These are phyloP conservation scores for Parnassius glacialis DNA, from an alignment of 2,888 invertebrate genomes.

Conservation along the genomic window DNA sequence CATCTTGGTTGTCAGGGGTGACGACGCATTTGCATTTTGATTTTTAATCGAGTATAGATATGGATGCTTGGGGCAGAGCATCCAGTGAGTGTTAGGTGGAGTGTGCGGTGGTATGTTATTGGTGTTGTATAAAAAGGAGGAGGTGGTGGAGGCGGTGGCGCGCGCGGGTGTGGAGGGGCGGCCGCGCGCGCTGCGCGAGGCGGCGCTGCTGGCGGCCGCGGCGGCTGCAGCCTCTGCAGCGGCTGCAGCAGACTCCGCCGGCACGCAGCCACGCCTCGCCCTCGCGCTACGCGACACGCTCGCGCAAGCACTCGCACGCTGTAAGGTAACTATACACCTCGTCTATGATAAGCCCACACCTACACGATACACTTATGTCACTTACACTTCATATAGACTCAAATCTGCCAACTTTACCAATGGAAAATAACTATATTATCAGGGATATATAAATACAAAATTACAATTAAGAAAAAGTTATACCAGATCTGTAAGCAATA, in stretches of 20 bases:
- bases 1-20: too few species aligned
- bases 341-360: too few species aligned
- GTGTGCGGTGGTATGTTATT: background rate
- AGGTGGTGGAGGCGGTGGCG: slow-evolving; percentile 38
- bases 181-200: slow-evolving; percentile 37
- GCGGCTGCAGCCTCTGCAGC: slow-evolving; percentile 33
- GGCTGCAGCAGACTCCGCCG: slow-evolving; percentile 24
- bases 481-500: too few species aligned
- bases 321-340: slow-evolving; percentile 30
- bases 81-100: background rate
- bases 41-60: too few species aligned
- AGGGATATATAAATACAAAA: too few species aligned
- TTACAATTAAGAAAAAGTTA: too few species aligned
- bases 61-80: too few species aligned
- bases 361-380: too few species aligned
- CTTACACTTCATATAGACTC: too few species aligned
- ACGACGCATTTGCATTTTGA: too few species aligned
- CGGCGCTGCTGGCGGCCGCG: slow-evolving; percentile 36
- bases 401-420: too few species aligned
- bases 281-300: slow-evolving; percentile 26
- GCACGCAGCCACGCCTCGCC: slow-evolving; percentile 22
- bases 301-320: slow-evolving; percentile 35
- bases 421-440: too few species aligned
- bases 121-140: slow-evolving; percentile 27
- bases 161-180: slow-evolving; percentile 32